Base-by-base conservation (phyloP, 2,113 vertebrate species). In the Ptilonorhynchus violaceus region DNA sequence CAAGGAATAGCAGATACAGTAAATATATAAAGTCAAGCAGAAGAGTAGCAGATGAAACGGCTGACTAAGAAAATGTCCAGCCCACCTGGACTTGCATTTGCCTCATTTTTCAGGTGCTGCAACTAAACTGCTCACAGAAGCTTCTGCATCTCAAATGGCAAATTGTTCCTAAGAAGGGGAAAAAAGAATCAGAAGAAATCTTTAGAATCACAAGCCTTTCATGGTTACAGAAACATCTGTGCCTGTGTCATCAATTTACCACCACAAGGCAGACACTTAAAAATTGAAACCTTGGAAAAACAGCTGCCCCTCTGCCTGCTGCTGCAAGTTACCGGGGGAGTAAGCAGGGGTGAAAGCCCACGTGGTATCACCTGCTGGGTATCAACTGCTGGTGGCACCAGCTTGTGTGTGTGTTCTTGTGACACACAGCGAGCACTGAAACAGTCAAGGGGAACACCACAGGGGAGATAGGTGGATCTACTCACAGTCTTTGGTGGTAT, bases 291-390 rank as follows among this genome's bases (percentile, higher is more conserved):
- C 35, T 58, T 30, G 56, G 35, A 53, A 77, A 80, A 93, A 30
- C 23, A 74, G 25, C 24, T 1, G 0, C 4, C 23, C 17, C 6
- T 64, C 41, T 80, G 23, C 24, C 35, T 80, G 46, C 31, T 89
- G 72, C n/a, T 62, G 9, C 18, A 66, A 30, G 12, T 42, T 67
- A 74, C 33, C 0, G 0, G 13, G 19, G 52, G 53, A 94, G 30
- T 23, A 81, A 74, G n/a, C 50, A 66, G 60, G 37, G 15, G n/a
- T 62, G 60, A 89, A 86, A 84, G 44, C 15, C 11, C 22, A 1
- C 2, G 3, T 56, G 3, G 0, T 8, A 73, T 73, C 28, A 47
- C 11, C 46, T 53, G 15, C 46, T 53, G 15, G 3, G 0, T 9
- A 73, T 73, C 28, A 47, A 11, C 46, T 53, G 15, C 37, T 39